These are phyloP conservation scores for Cliona cf. orientalis DNA, from an alignment of 37 sponge, comb jelly and placozoan genomes.

Conservation along the genomic window DNA sequence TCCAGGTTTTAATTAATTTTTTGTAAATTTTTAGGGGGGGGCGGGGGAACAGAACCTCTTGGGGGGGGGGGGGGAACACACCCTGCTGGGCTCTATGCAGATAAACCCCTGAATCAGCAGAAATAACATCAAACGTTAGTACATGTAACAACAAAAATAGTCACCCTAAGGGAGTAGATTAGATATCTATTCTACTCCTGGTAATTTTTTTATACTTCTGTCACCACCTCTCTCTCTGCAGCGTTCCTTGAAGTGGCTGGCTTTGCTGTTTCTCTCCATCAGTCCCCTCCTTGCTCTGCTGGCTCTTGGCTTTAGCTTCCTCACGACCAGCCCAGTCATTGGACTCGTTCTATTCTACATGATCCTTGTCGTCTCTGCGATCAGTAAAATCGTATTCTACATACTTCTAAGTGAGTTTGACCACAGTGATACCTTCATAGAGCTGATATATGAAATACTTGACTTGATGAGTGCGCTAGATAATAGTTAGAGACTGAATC, in stretches of 20 bases:
- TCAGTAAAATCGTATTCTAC: conserved; percentile 1
- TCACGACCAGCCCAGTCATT: not conserved
- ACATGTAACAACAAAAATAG: too few species aligned
- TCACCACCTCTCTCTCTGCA: not conserved
- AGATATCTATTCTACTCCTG: not conserved
- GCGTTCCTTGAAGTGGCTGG: conserved; percentile 1
- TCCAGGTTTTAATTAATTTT: too few species aligned
- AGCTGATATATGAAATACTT: too few species aligned
- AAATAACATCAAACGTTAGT: too few species aligned
- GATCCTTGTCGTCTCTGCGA: conserved; percentile 6
- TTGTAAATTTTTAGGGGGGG: too few species aligned
- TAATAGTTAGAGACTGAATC: too few species aligned
- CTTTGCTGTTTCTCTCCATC: conserved; percentile 29
- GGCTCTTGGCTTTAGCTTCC: conserved; percentile 39
- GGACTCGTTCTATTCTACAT: conserved; percentile 20
- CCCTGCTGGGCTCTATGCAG: too few species aligned
- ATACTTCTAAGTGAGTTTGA: conserved; percentile 13
- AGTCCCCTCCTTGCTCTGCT: conserved; percentile 42
- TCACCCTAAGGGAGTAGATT: not conserved
- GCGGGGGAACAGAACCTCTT: too few species aligned
- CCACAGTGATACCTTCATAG: too few species aligned
- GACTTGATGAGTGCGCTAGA: too few species aligned
- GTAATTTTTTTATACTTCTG: not conserved
- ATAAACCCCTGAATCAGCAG: too few species aligned
- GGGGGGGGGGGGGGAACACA: too few species aligned